phyloP scores from a whole-genome alignment of 2,888 invertebrate species.

The Onthophagus sagittarius region DNA sequence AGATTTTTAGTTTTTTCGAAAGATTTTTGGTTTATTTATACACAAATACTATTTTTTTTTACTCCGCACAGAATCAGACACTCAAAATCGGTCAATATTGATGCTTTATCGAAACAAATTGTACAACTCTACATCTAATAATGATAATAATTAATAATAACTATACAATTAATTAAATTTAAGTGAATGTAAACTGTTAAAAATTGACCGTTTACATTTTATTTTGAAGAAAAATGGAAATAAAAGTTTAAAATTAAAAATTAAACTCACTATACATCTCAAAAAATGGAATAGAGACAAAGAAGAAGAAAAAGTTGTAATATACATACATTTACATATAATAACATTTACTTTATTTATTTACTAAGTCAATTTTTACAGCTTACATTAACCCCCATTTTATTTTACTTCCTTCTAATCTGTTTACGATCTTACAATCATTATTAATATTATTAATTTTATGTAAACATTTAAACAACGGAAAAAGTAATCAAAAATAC shows the following conservation, averaged over 20 bases:
- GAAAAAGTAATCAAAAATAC: background rate
- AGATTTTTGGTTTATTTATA: background rate
- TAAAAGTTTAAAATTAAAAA: background rate
- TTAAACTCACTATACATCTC: too few species aligned
- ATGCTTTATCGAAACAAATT: background rate
- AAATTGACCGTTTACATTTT: background rate
- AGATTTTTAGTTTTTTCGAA: background rate
- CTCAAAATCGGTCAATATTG: background rate
- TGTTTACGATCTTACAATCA: background rate
- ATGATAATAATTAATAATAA: background rate
- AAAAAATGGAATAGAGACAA: background rate
- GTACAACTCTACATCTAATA: background rate
- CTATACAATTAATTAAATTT: background rate
- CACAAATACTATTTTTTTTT: background rate
- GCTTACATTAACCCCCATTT: background rate
- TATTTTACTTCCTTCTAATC: background rate
- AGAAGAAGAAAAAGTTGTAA: background rate
- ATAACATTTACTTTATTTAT: background rate
- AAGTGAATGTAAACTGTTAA: background rate
- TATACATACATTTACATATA: background rate
- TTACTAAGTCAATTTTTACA: background rate
- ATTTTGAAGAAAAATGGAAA: background rate
- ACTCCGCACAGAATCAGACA: background rate
- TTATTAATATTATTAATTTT: background rate
- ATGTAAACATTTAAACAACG: background rate